Percentiles rank a stretch among this genome's conserved stretches.
phyloP scores from a whole-genome alignment of 2,888 invertebrate species.

The Diarsia dahlii region DNA sequence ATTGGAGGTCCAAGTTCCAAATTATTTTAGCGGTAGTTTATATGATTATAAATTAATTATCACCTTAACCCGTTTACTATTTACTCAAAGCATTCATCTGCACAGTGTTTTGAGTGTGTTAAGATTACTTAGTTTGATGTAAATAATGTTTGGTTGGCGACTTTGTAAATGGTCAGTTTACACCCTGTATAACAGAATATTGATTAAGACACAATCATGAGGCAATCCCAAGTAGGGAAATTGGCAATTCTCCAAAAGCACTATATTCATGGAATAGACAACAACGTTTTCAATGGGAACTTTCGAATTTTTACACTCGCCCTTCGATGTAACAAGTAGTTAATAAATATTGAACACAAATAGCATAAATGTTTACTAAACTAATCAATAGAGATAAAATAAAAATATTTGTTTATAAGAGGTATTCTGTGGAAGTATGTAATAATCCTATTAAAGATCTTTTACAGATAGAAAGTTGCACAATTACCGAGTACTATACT shows the following conservation, averaged over 20 bases:
- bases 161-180: too few species aligned
- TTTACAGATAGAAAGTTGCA: not conserved
- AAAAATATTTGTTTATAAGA: not conserved
- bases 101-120: too few species aligned
- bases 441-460: not conserved
- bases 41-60: too few species aligned
- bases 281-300: not conserved
- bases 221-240: not conserved
- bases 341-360: constrained; percentile 50
- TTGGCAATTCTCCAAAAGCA: not conserved
- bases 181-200: not conserved
- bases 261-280: not conserved
- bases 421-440: constrained; percentile 3
- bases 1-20: too few species aligned
- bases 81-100: too few species aligned
- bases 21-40: too few species aligned
- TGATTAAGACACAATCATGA: constrained; percentile 7
- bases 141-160: too few species aligned
- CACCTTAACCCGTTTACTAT: too few species aligned
- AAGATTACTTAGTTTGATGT: too few species aligned
- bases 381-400: not conserved
- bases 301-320: constrained; percentile 10
- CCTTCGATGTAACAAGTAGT: constrained; percentile 26
- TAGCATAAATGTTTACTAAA: constrained; percentile 9
- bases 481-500: not conserved